Conservation (phyloP, 2,888 invertebrate genomes). For the Leptarthrus brevirostris region DNA sequence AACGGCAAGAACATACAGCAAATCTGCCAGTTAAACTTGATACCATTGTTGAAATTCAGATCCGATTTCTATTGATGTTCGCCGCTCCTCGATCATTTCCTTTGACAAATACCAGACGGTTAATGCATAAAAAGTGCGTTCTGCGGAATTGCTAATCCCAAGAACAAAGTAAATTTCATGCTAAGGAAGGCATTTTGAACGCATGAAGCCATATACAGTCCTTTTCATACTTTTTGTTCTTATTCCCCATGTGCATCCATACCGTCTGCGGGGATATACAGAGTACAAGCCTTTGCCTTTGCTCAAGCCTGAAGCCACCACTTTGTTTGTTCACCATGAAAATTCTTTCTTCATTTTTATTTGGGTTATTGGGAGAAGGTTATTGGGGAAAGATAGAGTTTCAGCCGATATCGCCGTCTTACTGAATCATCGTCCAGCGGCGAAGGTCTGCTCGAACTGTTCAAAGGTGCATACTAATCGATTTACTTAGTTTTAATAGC, state of each 20-base stretch:
- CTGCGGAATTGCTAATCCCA: slow-evolving; percentile 10
- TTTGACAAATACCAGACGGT: slow-evolving; percentile 27
- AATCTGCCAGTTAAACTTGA: slow-evolving; percentile 15
- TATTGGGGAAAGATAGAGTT: slow-evolving; percentile 30
- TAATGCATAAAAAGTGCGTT: slow-evolving; percentile 42
- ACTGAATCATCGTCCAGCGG: slow-evolving; percentile 3
- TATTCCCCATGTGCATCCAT: neutral
- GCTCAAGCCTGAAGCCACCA: neutral
- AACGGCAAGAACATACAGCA: neutral
- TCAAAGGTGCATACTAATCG: neutral
- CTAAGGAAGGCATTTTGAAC: slow-evolving; percentile 29
- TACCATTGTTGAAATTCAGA: slow-evolving; percentile 35
- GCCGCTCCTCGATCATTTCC: slow-evolving; percentile 30
- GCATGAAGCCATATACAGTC: slow-evolving; percentile 31
- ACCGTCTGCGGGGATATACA: neutral
- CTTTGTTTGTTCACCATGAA: neutral
- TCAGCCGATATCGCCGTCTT: slow-evolving; percentile 26
- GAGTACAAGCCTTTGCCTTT: too few relatives aligned
- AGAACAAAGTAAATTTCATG: slow-evolving; percentile 40
- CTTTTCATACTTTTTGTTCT: neutral
- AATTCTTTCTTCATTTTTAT: slow-evolving; percentile 24
- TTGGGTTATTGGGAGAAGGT: slow-evolving; percentile 39
- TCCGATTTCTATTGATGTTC: slow-evolving; percentile 43
- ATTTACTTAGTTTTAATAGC: slow-evolving; percentile 5
- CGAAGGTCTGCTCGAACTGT: neutral